phyloP scores from a whole-genome alignment of 1,140 invertebrate genomes.

The Euura saliciscinereae region DNA sequence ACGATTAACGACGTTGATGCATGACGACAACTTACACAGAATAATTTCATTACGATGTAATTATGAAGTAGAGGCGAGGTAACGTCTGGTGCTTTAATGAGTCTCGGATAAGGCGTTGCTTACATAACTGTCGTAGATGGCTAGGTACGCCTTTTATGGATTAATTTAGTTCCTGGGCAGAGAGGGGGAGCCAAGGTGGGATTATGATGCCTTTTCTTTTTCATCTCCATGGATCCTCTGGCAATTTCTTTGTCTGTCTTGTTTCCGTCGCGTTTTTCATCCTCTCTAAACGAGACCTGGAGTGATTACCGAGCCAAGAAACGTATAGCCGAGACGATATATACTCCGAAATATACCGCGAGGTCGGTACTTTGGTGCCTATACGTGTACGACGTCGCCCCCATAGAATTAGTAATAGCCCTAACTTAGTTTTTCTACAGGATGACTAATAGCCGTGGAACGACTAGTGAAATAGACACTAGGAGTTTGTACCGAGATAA shows the following conservation, averaged over 20 bases:
- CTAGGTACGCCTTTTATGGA: neutral
- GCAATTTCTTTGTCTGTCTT: neutral
- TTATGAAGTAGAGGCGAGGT: neutral
- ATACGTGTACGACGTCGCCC: neutral
- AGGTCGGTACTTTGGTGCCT: neutral
- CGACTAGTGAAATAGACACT: neutral
- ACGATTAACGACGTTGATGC: neutral
- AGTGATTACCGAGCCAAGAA: neutral
- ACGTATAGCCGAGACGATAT: neutral
- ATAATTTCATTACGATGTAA: constrained; percentile 3
- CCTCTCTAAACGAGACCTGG: neutral
- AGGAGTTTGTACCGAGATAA: neutral
- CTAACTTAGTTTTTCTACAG: neutral
- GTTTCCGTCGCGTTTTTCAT: neutral
- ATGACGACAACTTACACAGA: neutral
- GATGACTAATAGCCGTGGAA: neutral
- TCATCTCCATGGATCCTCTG: no score
- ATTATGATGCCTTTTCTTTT: neutral
- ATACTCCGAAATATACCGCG: neutral
- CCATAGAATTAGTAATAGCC: constrained; percentile 1
- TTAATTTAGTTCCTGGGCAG: neutral
- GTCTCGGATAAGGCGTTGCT: neutral
- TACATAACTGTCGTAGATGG: neutral
- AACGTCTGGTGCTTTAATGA: neutral
- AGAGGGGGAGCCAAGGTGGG: neutral